These are phyloP conservation scores for Drosophila biarmipes DNA, from an alignment of 1,140 invertebrate species.

Conservation along the genomic window DNA sequence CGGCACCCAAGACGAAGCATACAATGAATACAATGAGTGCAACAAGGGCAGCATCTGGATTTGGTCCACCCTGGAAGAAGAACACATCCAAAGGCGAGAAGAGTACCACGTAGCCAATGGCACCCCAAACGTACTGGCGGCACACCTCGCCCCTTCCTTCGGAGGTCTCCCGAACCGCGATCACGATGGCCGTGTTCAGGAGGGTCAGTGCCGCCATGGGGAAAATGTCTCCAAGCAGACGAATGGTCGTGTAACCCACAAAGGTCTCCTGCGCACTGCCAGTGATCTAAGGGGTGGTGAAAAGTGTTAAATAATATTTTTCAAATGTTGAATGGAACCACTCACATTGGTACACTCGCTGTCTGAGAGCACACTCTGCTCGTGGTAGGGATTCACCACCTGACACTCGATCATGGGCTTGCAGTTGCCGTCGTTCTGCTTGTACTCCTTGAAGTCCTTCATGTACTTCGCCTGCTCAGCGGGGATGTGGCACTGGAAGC, in stretches of 20 bases:
- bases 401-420: constrained; percentile 88
- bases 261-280: constrained; percentile 89
- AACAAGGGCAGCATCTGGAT: constrained; percentile 37
- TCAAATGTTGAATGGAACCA: neutral
- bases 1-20: constrained; percentile 82
- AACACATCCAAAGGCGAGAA: constrained; percentile 88
- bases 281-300: constrained; percentile 53
- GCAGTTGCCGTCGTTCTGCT: constrained; percentile 80
- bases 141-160: constrained; percentile 92
- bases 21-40: constrained; percentile 88
- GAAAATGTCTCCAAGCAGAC: constrained; percentile 91
- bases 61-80: constrained; percentile 47
- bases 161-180: constrained; percentile 91
- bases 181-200: constrained; percentile 91
- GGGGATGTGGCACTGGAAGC: constrained; percentile 87
- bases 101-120: constrained; percentile 89
- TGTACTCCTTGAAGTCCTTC: constrained; percentile 65
- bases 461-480: constrained; percentile 74
- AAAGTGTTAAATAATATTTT: neutral
- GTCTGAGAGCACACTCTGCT: constrained; percentile 87
- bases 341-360: constrained; percentile 87
- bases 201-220: constrained; percentile 89
- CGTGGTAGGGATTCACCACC: constrained; percentile 88
- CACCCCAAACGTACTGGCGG: constrained; percentile 91
- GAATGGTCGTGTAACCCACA: constrained; percentile 89